A percentile compares a stretch with the other conserved stretches of the same genome.
Conservation (phyloP, 2,797 vertebrate genomes). For the Chelon labrosus region DNA sequence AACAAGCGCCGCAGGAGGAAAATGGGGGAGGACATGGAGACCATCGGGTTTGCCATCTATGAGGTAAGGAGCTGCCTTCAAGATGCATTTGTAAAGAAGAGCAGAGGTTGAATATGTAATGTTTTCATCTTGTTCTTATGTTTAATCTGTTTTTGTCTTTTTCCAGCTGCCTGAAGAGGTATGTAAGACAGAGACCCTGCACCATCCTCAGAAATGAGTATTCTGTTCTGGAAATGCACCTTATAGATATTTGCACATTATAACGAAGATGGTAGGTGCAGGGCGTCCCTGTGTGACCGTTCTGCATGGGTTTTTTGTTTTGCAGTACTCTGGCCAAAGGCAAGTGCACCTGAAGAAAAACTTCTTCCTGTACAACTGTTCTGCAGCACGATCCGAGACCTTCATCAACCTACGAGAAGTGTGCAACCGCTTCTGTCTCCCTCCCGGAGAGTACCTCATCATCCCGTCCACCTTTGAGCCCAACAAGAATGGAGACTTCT, state of each 20-base stretch:
- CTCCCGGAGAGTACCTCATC: slow-evolving; percentile 84
- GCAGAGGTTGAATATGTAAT: background rate
- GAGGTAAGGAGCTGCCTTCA: slow-evolving; percentile 50
- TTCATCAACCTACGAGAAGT: slow-evolving; percentile 83
- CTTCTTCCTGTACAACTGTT: slow-evolving; percentile 66
- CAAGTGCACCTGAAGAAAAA: slow-evolving; percentile 85
- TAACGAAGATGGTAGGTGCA: background rate
- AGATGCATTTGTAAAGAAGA: background rate
- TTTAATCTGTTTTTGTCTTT: slow-evolving; percentile 38
- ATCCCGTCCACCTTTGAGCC: slow-evolving; percentile 84
- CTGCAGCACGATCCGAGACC: slow-evolving; percentile 76
- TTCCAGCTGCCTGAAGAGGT: slow-evolving; percentile 86
- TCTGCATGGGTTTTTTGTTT: slow-evolving; percentile 3
- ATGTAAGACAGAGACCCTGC: slow-evolving; percentile 41
- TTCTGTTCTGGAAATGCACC: background rate
- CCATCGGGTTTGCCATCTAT: slow-evolving; percentile 79
- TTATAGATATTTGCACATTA: background rate
- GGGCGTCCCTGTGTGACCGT: background rate
- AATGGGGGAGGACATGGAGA: slow-evolving; percentile 73
- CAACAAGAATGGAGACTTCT: slow-evolving; percentile 81
- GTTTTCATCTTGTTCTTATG: slow-evolving; percentile 18
- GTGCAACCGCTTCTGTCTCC: slow-evolving; percentile 75
- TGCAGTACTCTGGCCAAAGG: slow-evolving; percentile 78
- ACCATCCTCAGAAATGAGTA: background rate
- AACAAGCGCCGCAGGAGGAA: slow-evolving; percentile 65